Base-by-base conservation (phyloP, 2,797 vertebrate genomes). In the Hypotaenidia philippensis region DNA sequence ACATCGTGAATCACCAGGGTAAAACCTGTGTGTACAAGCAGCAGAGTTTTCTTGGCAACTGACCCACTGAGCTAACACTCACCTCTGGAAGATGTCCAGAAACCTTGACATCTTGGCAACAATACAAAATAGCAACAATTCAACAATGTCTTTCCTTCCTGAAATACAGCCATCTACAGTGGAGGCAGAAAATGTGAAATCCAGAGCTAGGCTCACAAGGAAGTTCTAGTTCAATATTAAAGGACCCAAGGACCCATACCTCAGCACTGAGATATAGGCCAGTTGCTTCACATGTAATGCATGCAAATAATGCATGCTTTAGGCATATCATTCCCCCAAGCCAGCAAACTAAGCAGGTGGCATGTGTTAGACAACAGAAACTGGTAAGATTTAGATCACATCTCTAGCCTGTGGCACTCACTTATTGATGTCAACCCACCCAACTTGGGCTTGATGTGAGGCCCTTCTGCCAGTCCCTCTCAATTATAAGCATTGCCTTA, bases 31-130 rank as follows among this genome's bases (percentile, higher is more conserved):
- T 13, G 38, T 52, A 71, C 75, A 75, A 75, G 89, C 47, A 78
- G 53, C 21, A 77, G 68, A 56, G 13, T 41, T 90, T 90, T 93
- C 78, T 92, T 91, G 94, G 92, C 83, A 84, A 19, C 52, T 66
- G 47, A 60, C 69, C 45, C 65, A 34, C 41, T 89, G 66, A 95
- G 66, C 49, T 69, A 88, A 72, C 52, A 56, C 12, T 91, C 69
- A 61, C 69, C 50, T 75, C 61, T 93, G 96, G 93, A 93, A 78
- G 34, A 27, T 2, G 2, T 72, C 92, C 94, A 78, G 64, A 81
- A 91, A 68, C 47, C 26, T 44, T 56, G 29, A 44, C 44, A 36
- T 82, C 47, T 74, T 74, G 84, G 57, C 52, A 96, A 70, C 87
- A 71, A 17, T 23, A 60, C 20, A 64, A 92, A 85, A 76, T 13